Conservation (phyloP, 1,140 invertebrate species). For the Anastrepha obliqua region DNA sequence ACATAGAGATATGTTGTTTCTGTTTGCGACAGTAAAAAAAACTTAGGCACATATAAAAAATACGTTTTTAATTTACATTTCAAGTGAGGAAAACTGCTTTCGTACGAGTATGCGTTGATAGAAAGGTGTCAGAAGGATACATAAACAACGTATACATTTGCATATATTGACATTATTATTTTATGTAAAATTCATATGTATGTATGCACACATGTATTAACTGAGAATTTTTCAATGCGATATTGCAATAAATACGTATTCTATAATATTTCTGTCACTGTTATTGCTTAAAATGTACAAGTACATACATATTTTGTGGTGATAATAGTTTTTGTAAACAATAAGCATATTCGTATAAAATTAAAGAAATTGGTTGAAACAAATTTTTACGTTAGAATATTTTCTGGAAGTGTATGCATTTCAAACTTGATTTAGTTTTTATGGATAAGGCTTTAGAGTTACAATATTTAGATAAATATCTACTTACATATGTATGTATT, state of each 20-base stretch:
- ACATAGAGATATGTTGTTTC: slow-evolving; percentile 2
- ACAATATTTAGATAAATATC: neutral
- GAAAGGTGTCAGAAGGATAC: slow-evolving; percentile 10
- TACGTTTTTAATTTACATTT: slow-evolving; percentile 27
- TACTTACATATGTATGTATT: too few relatives aligned
- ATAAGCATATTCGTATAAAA: too few relatives aligned
- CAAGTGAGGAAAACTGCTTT: slow-evolving; percentile 5
- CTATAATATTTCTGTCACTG: neutral
- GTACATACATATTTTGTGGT: slow-evolving; percentile 3
- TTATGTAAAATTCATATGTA: neutral
- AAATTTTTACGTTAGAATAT: too few relatives aligned
- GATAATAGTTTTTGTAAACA: too few relatives aligned
- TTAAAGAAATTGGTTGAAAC: too few relatives aligned
- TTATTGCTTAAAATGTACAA: neutral
- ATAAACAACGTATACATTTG: slow-evolving; percentile 10
- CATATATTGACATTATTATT: neutral
- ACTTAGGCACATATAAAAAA: slow-evolving; percentile 29
- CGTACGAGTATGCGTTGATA: slow-evolving; percentile 45
- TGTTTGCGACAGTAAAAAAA: slow-evolving; percentile 14
- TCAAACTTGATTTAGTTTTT: neutral
- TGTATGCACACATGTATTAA: neutral
- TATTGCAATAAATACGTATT: neutral
- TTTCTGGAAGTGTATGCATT: too few relatives aligned
- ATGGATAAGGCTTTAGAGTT: neutral
- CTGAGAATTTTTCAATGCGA: neutral